These are phyloP conservation scores for Catharus ustulatus DNA, from an alignment of 2,797 vertebrate species.

Conservation along the genomic window DNA sequence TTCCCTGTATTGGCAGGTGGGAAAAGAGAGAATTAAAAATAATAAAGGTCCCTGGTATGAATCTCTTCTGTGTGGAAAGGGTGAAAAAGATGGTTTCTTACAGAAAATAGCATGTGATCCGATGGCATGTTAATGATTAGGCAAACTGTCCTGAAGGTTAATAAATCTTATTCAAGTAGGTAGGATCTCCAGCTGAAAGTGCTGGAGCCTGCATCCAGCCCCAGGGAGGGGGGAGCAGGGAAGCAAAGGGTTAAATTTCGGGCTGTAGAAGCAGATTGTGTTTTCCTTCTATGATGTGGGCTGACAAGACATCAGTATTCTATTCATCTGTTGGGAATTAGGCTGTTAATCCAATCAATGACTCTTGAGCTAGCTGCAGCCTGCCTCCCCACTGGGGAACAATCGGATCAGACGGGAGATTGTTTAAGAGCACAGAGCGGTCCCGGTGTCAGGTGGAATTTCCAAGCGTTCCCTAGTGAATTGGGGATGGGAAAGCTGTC, in stretches of 20 bases:
- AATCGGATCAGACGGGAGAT: conserved; percentile 90
- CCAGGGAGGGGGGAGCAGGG: background rate
- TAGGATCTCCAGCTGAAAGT: background rate
- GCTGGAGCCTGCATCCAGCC: background rate
- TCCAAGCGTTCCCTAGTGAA: conserved; percentile 81
- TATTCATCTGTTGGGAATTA: conserved; percentile 94
- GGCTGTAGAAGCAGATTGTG: conserved; percentile 82
- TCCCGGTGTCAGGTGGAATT: conserved; percentile 83
- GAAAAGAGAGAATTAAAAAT: background rate
- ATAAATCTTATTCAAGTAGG: background rate
- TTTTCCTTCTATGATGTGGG: conserved; percentile 85
- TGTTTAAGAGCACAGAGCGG: conserved; percentile 82
- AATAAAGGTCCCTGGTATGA: background rate
- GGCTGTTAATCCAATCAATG: conserved; percentile 98
- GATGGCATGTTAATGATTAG: background rate
- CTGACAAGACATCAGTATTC: conserved; percentile 91
- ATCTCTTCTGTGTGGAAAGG: background rate
- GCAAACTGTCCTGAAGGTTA: background rate
- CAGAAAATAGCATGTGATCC: background rate
- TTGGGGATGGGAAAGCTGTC: conserved; percentile 80
- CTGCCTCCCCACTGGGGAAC: conserved; percentile 87
- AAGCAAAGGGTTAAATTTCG: conserved; percentile 76
- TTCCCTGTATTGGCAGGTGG: background rate
- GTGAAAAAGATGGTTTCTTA: background rate
- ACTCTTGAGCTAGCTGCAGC: conserved; percentile 88